A percentile compares a stretch with the other conserved stretches of the same genome.
Evolutionary conservation across 2,888 invertebrate genomes (phyloP).

Genomic region (Aleiodes alternator): DNA sequence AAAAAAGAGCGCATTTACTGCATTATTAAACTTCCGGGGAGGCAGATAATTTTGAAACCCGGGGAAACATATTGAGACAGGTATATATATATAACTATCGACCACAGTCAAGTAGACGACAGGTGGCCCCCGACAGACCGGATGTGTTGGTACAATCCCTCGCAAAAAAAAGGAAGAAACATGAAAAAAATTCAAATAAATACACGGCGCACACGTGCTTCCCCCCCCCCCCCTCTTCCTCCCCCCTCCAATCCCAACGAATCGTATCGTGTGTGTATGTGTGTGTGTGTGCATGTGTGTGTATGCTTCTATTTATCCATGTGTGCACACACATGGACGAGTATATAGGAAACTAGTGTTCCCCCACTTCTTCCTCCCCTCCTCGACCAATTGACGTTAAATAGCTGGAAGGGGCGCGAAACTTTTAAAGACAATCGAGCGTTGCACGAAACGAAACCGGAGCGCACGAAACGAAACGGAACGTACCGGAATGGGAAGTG

Average conservation of each 20-base stretch:
- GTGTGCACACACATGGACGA: constrained; percentile 21
- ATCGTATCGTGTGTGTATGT: not conserved
- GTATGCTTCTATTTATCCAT: constrained; percentile 13
- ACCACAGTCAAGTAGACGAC: constrained; percentile 21
- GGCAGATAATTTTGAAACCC: constrained; percentile 36
- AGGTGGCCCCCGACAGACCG: constrained; percentile 42
- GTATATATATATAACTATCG: constrained; percentile 7
- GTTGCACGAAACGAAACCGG: constrained; percentile 61
- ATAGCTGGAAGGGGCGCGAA: not conserved
- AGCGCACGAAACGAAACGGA: constrained; percentile 58
- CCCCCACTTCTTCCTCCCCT: not conserved
- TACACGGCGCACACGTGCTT: constrained; percentile 25
- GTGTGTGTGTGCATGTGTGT: no score
- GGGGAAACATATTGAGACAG: constrained; percentile 27
- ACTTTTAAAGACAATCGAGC: constrained; percentile 63
- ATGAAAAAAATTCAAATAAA: constrained; percentile 26
- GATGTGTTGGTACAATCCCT: constrained; percentile 38
- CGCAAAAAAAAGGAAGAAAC: constrained; percentile 30
- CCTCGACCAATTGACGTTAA: constrained; percentile 20
- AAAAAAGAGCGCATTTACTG: no score
- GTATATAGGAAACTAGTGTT: not conserved
- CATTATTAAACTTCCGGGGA: constrained; percentile 5
- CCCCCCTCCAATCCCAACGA: no score
- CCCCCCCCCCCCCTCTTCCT: not conserved
- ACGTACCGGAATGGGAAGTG: constrained; percentile 55